Base-by-base conservation (phyloP, 2,113 vertebrate genomes). In the Macaca fascicularis region DNA sequence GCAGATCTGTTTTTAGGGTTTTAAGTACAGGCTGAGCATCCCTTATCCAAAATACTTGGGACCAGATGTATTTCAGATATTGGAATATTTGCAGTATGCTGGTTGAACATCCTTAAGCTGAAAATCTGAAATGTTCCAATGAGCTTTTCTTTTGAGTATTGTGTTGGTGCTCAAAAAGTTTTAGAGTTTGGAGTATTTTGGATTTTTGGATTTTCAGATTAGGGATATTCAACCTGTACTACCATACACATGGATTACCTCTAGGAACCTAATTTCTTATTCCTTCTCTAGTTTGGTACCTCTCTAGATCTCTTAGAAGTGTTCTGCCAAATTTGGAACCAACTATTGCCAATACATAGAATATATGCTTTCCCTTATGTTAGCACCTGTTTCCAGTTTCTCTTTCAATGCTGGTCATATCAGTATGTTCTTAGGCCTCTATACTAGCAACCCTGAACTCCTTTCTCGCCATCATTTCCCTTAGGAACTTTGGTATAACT, bases 211-310 rank as follows among this genome's bases (percentile, higher is more conserved):
- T 78, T 78, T 45, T 78, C 45, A 55, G 38, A 83, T 75, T 43
- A 89, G 78, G 43, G 38, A 64, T 17, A 17, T 8, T 87, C 64
- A 75, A n/a, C 12, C n/a, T 82, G 14, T 78, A 75, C 64, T 83
- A 80, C 4, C 30, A 80, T 48, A 97, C 83, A 75, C 20, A 84
- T 38, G 52, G 23, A 67, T 90, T 61, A 55, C 64, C 14, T 88
- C n/a, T 48, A 79, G 57, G 35, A 89, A 74, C 20, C 59, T 50
- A 43, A 96, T 61, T 75, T 83, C 74, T 94, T 22, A 81, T 76
- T 81, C 48, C 85, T 91, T 81, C 52, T 91, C 40, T 93, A 67
- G 57, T 94, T 96, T 88, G 10, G 19, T 93, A 45, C 61, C 70
- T 95, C 78, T 93, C 78, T 32, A 93, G 45, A 70, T 76, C 87